Base-by-base conservation (phyloP, 2,113 vertebrate genomes). In the Lates calcarifer region DNA sequence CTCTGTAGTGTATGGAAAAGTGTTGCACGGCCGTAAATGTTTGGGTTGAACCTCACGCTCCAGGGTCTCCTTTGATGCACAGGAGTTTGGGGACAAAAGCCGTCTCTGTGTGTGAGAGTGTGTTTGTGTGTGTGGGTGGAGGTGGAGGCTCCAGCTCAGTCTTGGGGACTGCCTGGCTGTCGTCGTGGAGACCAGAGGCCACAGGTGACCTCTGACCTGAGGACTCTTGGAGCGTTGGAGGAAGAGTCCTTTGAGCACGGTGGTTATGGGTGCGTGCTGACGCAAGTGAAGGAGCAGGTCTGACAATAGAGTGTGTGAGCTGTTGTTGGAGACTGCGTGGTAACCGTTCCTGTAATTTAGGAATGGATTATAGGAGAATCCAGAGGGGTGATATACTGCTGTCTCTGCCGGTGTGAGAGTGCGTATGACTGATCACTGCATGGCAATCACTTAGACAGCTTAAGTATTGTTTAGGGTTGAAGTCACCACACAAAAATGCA, bases 171-270 rank as follows among this genome's bases (percentile, higher is more conserved):
- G 73, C 84, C 73, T 77, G 83, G 53, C 89, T 81, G 95, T 95
- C 74, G 92, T 92, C 94, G 2, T 94, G 94, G 95, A 90, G 84
- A 95, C 95, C 88, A 74, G 94, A 91, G 94, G 92, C 93, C 93
- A 85, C 87, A 87, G 81, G 89, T 90, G 92, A 94, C 93, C 94
- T 91, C 87, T 95, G 93, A 93, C 91, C 89, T 79, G 53, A 68
- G 73, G 83, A 85, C 78, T 82, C 75, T 68, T 56, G 84, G 83
- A 86, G 78, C 61, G 24, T 84, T 83, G 77, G 83, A 77, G 66
- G 79, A 73, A 58, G 79, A 58, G 63, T 62, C 77, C 69, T 90
- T 87, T 87, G 72, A 89, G 71, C 20, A 63, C 26, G 66, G 73
- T 63, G 83, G 83, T 78, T 71, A 76, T 49, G 81, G 79, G 82